Evolutionary conservation across 2,797 vertebrate genomes (phyloP).

Genomic region (Lithobates sylvaticus): DNA sequence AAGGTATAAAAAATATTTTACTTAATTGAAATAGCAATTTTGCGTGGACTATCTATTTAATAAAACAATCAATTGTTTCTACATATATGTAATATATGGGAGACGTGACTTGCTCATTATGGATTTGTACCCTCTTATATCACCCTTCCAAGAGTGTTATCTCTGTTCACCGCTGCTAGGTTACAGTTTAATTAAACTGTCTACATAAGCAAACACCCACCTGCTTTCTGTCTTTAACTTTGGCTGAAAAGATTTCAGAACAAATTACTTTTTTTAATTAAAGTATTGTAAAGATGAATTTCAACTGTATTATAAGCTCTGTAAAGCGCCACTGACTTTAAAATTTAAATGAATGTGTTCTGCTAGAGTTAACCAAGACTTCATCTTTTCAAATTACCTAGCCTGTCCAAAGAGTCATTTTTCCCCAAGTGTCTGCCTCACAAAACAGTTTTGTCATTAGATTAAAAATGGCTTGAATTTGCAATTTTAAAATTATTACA

Average conservation of each 20-base stretch:
- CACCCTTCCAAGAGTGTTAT: constrained; percentile 26
- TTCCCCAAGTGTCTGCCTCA: constrained; percentile 19
- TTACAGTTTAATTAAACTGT: constrained; percentile 54
- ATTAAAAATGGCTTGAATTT: constrained; percentile 31
- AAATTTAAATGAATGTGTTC: constrained; percentile 59
- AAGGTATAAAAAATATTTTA: too few species aligned
- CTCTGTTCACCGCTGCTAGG: constrained; percentile 7
- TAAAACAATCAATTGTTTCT: not conserved
- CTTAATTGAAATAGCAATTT: too few species aligned
- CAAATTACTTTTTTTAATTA: constrained; percentile 62
- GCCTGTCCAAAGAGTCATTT: constrained; percentile 55
- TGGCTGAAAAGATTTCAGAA: constrained; percentile 55
- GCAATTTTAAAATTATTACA: constrained; percentile 14
- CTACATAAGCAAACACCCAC: constrained; percentile 54
- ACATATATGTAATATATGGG: not conserved
- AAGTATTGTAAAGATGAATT: constrained; percentile 57
- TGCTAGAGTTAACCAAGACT: constrained; percentile 53
- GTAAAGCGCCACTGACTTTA: constrained; percentile 29
- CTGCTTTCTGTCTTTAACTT: constrained; percentile 51
- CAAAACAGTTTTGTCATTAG: constrained; percentile 48
- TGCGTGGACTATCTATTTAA: not conserved
- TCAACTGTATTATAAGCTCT: constrained; percentile 19
- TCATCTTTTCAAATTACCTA: constrained; percentile 54
- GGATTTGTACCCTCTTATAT: not conserved
- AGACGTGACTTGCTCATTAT: not conserved